Evolutionary conservation across 2,797 vertebrate genomes (phyloP), one percentile per base, ranked within the genome.

Genomic region (Ambastaia sidthimunki): DNA sequence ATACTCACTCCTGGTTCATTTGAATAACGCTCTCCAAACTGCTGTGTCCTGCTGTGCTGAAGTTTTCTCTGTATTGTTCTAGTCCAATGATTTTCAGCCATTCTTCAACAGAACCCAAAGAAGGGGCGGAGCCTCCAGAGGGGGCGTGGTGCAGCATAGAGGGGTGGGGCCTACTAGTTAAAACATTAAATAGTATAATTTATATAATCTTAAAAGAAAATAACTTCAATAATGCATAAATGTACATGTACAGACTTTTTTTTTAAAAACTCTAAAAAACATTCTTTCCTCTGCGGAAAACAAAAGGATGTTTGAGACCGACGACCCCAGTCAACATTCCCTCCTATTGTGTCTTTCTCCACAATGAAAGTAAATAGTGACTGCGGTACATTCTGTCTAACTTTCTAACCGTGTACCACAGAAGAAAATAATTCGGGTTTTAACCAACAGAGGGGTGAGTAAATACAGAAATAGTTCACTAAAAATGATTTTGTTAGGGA

Each of bases 1-100:
- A 86, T 92, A 98, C 98, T 99, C 94, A 99, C 98, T 99, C 97
- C 92, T 97, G 96, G 88, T 95, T 98, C 96, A 99, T 95, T 92
- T 96, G 95, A 87, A 98, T 95, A 87, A 99, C 94, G 23, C 96
- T 95, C 90, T 99, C 97, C 81, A 98, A 94, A 74, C 92, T 95
- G 89, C 94, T 97, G 90, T 96, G 98, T 86, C 97, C 97, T 3
- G 96, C 97, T 71, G 96, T 96, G 57, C 94, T 96, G 92, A 99
- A 99, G 94, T 97, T 99, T 90, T 99, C 97, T 85, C 94, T 93
- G 94, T 99, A 99, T 90, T 95, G 93, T 85, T 99, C 97, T 96
- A 99, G 98, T 93, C 97, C 96, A 85, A 99, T 98, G 90, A 96
- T 95, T 90, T 97, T 95, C 87, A 99, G 95, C 97, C 97, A 99